Percentiles rank a stretch among this genome's conserved stretches.
Conservation (phyloP, 2,113 vertebrate genomes). For the Hippocampus abdominalis region DNA sequence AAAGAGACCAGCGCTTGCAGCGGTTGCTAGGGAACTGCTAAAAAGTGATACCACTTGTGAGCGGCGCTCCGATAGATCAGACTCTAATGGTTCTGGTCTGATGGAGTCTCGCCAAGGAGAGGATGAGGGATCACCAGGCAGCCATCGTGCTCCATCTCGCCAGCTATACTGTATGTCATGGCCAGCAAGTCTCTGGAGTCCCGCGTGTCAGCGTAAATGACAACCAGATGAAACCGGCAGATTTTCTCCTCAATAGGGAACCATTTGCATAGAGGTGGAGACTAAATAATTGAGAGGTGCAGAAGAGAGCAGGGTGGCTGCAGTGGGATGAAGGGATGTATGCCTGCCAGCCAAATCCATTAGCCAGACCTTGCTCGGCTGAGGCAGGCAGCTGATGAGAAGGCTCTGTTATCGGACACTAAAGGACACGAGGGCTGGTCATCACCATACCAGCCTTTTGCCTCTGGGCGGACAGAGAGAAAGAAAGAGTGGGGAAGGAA, state of each 20-base stretch:
- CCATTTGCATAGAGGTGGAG: constrained; percentile 76
- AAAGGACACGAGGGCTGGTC: constrained; percentile 69
- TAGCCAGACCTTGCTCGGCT: constrained; percentile 66
- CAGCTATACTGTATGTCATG: constrained; percentile 68
- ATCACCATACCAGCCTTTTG: constrained; percentile 57
- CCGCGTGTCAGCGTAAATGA: constrained; percentile 68
- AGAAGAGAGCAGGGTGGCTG: constrained; percentile 62
- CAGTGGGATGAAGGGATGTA: constrained; percentile 69
- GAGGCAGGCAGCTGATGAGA: constrained; percentile 62
- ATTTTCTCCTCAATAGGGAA: constrained; percentile 61
- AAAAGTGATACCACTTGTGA: constrained; percentile 74
- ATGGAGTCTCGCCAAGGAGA: constrained; percentile 70
- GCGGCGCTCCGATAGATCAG: constrained; percentile 69
- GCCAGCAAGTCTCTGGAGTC: constrained; percentile 63
- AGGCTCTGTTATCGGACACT: constrained; percentile 73
- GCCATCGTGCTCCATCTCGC: constrained; percentile 61
- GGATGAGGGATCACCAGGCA: constrained; percentile 70
- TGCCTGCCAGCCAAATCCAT: constrained; percentile 80
- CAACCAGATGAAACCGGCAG: constrained; percentile 60
- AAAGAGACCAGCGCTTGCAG: constrained; percentile 65
- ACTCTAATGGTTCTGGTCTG: constrained; percentile 74
- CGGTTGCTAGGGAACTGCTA: constrained; percentile 80
- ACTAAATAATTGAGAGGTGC: constrained; percentile 78
- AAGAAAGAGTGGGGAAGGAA: constrained; percentile 30
- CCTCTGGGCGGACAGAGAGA: constrained; percentile 47